Conservation (phyloP, 1,140 invertebrate genomes). For the Hyposmocoma kahamanoa region DNA sequence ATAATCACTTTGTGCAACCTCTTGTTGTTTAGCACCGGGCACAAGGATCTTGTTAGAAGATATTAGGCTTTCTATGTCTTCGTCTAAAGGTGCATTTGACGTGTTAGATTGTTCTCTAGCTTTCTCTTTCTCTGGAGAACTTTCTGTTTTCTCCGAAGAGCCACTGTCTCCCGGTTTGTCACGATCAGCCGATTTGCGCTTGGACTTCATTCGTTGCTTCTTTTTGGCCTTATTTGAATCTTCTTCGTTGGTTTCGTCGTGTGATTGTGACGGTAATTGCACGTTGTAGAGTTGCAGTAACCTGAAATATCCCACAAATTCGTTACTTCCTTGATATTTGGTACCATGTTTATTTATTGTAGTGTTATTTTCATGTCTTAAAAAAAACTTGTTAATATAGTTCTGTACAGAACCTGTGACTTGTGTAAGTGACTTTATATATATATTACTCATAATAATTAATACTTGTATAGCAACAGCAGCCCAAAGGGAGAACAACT, state of each 20-base stretch:
- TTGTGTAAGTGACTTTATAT: too few species aligned
- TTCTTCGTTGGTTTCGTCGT: constrained; percentile 45
- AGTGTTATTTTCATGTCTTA: too few species aligned
- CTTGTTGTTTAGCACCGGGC: constrained; percentile 39
- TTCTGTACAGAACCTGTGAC: too few species aligned
- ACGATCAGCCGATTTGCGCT: constrained; percentile 63
- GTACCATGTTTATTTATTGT: too few species aligned
- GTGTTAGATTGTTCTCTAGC: constrained; percentile 28
- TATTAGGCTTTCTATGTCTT: constrained; percentile 70
- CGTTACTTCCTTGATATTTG: too few species aligned
- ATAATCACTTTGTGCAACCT: constrained; percentile 30
- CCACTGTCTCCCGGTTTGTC: constrained; percentile 53
- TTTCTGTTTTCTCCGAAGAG: constrained; percentile 50
- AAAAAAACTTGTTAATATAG: too few species aligned
- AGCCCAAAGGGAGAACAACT: too few species aligned
- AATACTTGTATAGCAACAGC: too few species aligned
- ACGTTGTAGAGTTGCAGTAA: constrained; percentile 82
- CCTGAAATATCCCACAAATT: too few species aligned
- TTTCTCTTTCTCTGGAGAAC: constrained; percentile 56
- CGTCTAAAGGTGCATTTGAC: constrained; percentile 34
- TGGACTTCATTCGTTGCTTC: constrained; percentile 70
- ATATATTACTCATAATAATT: too few species aligned
- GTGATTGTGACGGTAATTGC: constrained; percentile 70
- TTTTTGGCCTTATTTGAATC: constrained; percentile 67
- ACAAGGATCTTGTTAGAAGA: constrained; percentile 70